phyloP scores from a whole-genome alignment of 2,888 invertebrate species.

The Cheilosia variabilis region DNA sequence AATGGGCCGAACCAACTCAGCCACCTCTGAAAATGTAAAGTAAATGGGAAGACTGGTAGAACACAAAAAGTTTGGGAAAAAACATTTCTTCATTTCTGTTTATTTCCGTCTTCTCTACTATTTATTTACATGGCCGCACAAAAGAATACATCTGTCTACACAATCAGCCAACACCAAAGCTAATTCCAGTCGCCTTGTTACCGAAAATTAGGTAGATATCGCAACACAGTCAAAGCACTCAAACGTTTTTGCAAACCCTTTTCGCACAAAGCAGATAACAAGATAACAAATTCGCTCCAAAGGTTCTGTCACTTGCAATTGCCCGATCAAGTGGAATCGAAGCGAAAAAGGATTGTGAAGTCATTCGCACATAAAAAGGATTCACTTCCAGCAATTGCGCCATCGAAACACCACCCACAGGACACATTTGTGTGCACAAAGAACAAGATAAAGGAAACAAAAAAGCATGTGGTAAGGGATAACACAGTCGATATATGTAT shows the following conservation, averaged over 20 bases:
- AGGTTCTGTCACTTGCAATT: constrained; percentile 65
- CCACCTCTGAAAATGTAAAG: too few species aligned
- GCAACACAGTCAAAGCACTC: background rate
- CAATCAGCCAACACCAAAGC: constrained; percentile 40
- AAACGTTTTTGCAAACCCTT: constrained; percentile 32
- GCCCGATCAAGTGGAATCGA: constrained; percentile 66
- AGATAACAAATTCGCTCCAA: constrained; percentile 18
- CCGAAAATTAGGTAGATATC: constrained; percentile 42
- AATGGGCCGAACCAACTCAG: too few species aligned
- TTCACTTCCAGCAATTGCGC: constrained; percentile 52
- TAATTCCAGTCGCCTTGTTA: constrained; percentile 30
- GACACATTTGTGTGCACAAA: constrained; percentile 12
- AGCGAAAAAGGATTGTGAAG: constrained; percentile 57
- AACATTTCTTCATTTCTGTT: too few species aligned
- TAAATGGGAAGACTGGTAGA: too few species aligned
- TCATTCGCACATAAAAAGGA: constrained; percentile 48
- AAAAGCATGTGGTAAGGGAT: constrained; percentile 69
- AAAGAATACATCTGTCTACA: constrained; percentile 1
- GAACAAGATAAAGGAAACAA: constrained; percentile 22
- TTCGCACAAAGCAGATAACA: constrained; percentile 21
- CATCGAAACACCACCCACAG: constrained; percentile 25
- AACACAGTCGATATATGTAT: constrained; percentile 40
- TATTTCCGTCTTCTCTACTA: too few species aligned
- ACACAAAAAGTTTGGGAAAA: too few species aligned
- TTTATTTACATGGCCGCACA: background rate